A percentile compares a stretch with the other conserved stretches of the same genome.
Evolutionary conservation across 2,113 vertebrate genomes (phyloP).

Genomic region (Acinonyx jubatus): DNA sequence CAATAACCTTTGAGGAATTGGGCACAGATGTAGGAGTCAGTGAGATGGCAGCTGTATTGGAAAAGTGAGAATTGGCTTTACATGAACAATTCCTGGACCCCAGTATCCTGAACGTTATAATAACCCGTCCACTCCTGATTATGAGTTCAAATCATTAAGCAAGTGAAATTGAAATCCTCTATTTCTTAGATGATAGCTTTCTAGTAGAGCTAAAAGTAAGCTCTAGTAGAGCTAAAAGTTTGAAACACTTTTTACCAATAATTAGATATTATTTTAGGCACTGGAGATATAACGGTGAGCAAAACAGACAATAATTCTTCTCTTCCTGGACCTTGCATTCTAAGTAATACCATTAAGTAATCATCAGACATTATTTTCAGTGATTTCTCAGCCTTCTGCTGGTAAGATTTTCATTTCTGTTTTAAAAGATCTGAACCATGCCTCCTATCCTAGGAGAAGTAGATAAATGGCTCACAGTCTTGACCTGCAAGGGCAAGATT

Average conservation of each 20-base stretch:
- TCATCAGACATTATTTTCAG: slow-evolving; percentile 35
- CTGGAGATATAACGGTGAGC: neutral
- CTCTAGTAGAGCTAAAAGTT: neutral
- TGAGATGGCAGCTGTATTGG: neutral
- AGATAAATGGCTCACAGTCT: neutral
- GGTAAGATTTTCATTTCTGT: neutral
- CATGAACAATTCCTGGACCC: neutral
- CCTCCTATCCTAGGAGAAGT: neutral
- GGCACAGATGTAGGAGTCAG: neutral
- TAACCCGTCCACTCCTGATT: neutral
- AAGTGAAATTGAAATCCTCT: slow-evolving; percentile 24
- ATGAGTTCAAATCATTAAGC: slow-evolving; percentile 36
- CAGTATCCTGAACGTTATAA: neutral
- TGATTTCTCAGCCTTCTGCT: slow-evolving; percentile 20
- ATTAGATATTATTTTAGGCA: neutral
- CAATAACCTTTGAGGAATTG: neutral
- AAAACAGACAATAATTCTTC: slow-evolving; percentile 35
- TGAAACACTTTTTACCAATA: slow-evolving; percentile 6
- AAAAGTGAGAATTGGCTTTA: neutral
- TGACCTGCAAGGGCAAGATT: neutral
- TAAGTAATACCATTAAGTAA: slow-evolving; percentile 24
- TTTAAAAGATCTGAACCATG: slow-evolving; percentile 50
- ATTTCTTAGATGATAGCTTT: slow-evolving; percentile 40
- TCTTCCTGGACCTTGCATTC: neutral
- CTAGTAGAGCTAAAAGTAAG: neutral